These are phyloP conservation scores for Epistrophe eligans DNA, from an alignment of 2,888 invertebrate species.

Conservation along the genomic window DNA sequence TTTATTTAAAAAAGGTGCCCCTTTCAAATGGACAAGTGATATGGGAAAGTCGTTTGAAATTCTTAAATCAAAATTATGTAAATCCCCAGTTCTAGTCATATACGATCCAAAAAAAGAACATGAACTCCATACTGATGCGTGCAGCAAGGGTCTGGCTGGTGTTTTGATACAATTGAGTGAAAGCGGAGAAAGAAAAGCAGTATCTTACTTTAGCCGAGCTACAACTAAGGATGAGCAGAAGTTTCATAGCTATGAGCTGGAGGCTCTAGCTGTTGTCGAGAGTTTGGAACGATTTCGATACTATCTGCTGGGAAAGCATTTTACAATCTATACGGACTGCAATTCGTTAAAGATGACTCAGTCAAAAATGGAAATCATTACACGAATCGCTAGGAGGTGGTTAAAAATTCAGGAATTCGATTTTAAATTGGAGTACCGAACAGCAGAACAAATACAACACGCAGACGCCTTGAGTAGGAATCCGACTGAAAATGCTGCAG, in stretches of 20 bases:
- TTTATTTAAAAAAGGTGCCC: not conserved
- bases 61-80: not conserved
- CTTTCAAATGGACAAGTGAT: not conserved
- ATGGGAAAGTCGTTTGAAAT: not conserved
- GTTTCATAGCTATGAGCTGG: slow-evolving; percentile 15
- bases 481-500: slow-evolving; percentile 23
- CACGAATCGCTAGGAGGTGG: slow-evolving; percentile 73
- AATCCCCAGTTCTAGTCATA: slow-evolving; percentile 36
- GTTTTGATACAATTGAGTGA: too few relatives aligned
- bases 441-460: slow-evolving; percentile 69
- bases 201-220: too few relatives aligned
- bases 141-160: slow-evolving; percentile 40
- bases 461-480: slow-evolving; percentile 76
- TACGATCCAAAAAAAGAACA: slow-evolving; percentile 39
- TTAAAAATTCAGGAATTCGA: slow-evolving; percentile 70
- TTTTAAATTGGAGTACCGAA: slow-evolving; percentile 46
- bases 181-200: too few relatives aligned
- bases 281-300: slow-evolving; percentile 57
- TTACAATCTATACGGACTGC: slow-evolving; percentile 55
- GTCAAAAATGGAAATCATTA: slow-evolving; percentile 23
- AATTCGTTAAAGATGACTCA: slow-evolving; percentile 51
- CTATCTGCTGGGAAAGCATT: slow-evolving; percentile 54
- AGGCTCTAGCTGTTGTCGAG: slow-evolving; percentile 56
- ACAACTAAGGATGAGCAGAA: too few relatives aligned
- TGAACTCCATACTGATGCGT: slow-evolving; percentile 49